Percentiles rank a stretch among this genome's conserved stretches.
These are phyloP conservation scores for Drosophila borealis DNA, from an alignment of 2,888 invertebrate species.

Conservation along the genomic window DNA sequence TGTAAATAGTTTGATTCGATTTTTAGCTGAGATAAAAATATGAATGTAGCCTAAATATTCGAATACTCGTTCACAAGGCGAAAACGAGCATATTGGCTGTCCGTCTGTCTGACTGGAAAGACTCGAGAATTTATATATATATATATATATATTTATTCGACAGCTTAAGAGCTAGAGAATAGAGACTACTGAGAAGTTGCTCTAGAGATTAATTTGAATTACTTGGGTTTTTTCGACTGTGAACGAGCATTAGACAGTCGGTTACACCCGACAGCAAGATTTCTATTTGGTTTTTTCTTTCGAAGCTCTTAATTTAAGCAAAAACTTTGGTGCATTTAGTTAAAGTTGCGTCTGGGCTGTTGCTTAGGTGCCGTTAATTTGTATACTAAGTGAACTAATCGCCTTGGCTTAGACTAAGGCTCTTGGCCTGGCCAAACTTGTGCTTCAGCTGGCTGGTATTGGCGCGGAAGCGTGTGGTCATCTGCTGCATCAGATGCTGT, in stretches of 20 bases:
- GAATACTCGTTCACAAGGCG: constrained; percentile 5
- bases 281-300: background rate
- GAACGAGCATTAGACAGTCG: constrained; percentile 13
- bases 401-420: constrained; percentile 68
- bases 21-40: constrained; percentile 4
- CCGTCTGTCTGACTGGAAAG: too few relatives aligned
- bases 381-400: constrained; percentile 39
- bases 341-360: constrained; percentile 48
- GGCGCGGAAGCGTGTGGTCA: constrained; percentile 80
- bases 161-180: background rate
- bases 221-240: background rate
- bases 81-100: too few relatives aligned
- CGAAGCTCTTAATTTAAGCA: constrained; percentile 47
- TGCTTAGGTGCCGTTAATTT: constrained; percentile 33
- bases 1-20: constrained; percentile 71
- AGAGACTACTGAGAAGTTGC: background rate
- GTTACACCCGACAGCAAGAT: background rate
- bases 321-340: constrained; percentile 54
- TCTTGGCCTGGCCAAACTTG: constrained; percentile 74
- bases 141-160: too few relatives aligned
- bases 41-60: constrained; percentile 27
- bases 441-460: constrained; percentile 80
- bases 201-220: background rate
- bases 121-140: too few relatives aligned
- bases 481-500: constrained; percentile 82